A percentile compares a stretch with the other conserved stretches of the same genome.
phyloP scores from a whole-genome alignment of 2,113 vertebrate genomes.

The Pluvialis apricaria region DNA sequence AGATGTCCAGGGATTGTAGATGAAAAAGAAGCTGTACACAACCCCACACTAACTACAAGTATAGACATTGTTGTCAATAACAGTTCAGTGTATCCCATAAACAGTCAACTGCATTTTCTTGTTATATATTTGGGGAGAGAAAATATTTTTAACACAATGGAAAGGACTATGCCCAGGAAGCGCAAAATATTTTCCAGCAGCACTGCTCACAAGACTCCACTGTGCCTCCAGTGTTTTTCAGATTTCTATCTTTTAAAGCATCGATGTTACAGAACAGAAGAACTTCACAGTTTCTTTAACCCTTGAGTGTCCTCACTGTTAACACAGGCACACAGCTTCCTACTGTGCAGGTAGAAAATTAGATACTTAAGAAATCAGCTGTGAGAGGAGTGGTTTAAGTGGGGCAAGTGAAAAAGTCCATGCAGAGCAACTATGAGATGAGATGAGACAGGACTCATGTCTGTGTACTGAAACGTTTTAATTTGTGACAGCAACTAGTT shows the following conservation, averaged over 20 bases:
- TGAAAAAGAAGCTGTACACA: background rate
- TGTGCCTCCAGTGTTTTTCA: background rate
- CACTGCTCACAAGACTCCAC: background rate
- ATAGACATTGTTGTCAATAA: background rate
- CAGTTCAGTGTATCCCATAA: background rate
- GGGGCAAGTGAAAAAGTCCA: background rate
- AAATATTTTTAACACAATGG: background rate
- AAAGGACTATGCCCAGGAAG: background rate
- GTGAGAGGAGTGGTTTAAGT: background rate
- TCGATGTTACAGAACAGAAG: background rate
- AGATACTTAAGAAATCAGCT: background rate
- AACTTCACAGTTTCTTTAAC: background rate
- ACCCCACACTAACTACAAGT: background rate
- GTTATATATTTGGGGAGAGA: background rate
- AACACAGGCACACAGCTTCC: background rate
- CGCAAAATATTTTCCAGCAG: background rate
- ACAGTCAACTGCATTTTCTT: background rate
- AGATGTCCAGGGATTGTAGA: background rate
- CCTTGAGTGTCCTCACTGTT: background rate
- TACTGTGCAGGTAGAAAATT: background rate
- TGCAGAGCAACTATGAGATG: background rate
- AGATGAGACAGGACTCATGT: background rate
- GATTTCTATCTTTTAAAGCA: background rate
- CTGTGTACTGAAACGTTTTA: background rate
- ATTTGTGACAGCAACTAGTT: background rate